Base-by-base conservation (phyloP, 1,140 invertebrate genomes). In the Gonatopus flavifemur region DNA sequence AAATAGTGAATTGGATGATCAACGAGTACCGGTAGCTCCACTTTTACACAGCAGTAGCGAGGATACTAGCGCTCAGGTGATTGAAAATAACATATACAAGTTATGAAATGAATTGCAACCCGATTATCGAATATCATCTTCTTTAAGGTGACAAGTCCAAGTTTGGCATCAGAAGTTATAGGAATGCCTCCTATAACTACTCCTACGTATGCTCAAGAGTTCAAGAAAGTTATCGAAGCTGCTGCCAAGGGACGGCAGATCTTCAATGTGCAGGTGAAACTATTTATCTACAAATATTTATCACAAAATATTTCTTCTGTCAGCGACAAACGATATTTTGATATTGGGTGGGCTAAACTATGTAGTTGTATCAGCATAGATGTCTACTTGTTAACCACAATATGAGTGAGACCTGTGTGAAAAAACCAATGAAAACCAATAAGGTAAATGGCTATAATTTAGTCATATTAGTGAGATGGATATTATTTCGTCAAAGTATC, bases 241-340 rank as follows among this genome's bases (percentile, higher is more conserved):
- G 81, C 84, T 31, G 84, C 86, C 6, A 80, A 80, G 60, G 86
- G 85, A 16, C 76, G 87, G 40, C 78, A 87, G 55, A 78, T 88
- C 55, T 81, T 80, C 33, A 82, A 77, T 33, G 78, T 84, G 40
- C 77, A 82, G 74, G 82, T 84, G 77, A 60, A 32, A 42, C 36
- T 45, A 18, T 24, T 44, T 41, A 24, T 41, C n/a, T n/a, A n/a
- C n/a, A n/a, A n/a, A n/a, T n/a, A n/a, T n/a, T n/a, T n/a, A n/a
- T n/a, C n/a, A n/a, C n/a, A n/a, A n/a, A n/a, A n/a, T n/a, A n/a
- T n/a, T n/a, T n/a, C n/a, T n/a, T n/a, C n/a, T n/a, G n/a, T n/a
- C n/a, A n/a, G n/a, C n/a, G n/a, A n/a, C n/a, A n/a, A n/a, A n/a
- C n/a, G n/a, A n/a, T n/a, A n/a, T n/a, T n/a, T n/a, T n/a, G n/a